Evolutionary conservation across 2,797 vertebrate genomes (phyloP).

Genomic region (Atherinosoma microstoma): DNA sequence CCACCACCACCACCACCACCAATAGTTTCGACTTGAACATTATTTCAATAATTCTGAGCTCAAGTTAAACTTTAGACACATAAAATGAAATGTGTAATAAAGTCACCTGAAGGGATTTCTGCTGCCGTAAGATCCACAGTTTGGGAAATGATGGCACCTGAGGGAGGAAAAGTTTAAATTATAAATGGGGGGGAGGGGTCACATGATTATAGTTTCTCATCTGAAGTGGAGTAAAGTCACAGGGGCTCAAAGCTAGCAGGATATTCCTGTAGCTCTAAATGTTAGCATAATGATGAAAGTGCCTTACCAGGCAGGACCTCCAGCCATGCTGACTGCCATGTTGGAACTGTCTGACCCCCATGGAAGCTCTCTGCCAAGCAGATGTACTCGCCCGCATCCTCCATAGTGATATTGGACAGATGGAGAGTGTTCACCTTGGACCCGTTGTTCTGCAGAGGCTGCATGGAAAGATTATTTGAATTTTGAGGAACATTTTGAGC

Average conservation of each 20-base stretch:
- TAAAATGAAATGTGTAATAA: neutral
- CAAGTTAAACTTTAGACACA: neutral
- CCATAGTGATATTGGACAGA: conserved; percentile 74
- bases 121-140: conserved; percentile 38
- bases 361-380: conserved; percentile 77
- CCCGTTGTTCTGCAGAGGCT: conserved; percentile 76
- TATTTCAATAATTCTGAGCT: neutral
- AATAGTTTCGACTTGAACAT: neutral
- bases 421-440: conserved; percentile 78
- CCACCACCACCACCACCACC: too few relatives aligned
- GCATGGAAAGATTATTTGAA: neutral
- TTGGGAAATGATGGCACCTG: conserved; percentile 59
- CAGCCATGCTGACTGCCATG: conserved; percentile 81
- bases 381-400: conserved; percentile 82
- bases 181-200: neutral
- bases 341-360: conserved; percentile 55
- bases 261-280: neutral
- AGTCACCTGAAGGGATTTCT: conserved; percentile 65
- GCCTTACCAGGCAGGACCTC: conserved; percentile 78
- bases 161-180: neutral
- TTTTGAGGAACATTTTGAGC: neutral
- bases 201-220: neutral
- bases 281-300: neutral
- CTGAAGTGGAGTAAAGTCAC: neutral
- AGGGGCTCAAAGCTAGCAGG: neutral